Percentiles rank a stretch among this genome's conserved stretches.
These are phyloP conservation scores for Halcyon chelicuti DNA, from an alignment of 2,797 vertebrate species.

Conservation along the genomic window DNA sequence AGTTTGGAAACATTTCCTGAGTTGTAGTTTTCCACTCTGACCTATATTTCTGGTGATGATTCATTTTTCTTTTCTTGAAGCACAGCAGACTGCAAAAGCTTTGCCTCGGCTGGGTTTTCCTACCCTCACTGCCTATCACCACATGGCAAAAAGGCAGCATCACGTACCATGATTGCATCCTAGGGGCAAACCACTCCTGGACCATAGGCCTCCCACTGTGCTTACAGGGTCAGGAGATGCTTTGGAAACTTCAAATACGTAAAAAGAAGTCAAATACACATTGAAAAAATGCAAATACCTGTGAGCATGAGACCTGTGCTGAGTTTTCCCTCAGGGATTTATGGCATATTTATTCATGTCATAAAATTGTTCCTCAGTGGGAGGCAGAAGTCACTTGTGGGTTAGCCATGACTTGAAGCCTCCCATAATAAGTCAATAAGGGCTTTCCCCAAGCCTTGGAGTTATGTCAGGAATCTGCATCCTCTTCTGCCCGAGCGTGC, in stretches of 20 bases:
- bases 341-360: neutral
- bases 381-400: neutral
- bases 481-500: rapidly evolving
- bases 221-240: neutral
- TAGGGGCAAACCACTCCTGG: neutral
- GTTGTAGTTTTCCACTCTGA: neutral
- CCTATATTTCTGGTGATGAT: neutral
- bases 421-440: neutral
- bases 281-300: neutral
- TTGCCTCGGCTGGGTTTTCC: rapidly evolving
- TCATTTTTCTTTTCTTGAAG: neutral
- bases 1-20: neutral
- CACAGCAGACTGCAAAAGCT: neutral
- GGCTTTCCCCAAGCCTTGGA: neutral
- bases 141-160: neutral
- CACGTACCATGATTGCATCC: rapidly evolving
- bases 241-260: neutral
- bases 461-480: neutral
- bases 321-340: neutral
- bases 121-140: neutral
- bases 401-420: neutral
- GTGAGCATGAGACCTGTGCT: rapidly evolving
- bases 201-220: rapidly evolving
- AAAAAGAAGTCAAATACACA: neutral
- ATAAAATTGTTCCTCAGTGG: neutral